phyloP scores from a whole-genome alignment of 2,797 vertebrate genomes.

The Carapus acus region DNA sequence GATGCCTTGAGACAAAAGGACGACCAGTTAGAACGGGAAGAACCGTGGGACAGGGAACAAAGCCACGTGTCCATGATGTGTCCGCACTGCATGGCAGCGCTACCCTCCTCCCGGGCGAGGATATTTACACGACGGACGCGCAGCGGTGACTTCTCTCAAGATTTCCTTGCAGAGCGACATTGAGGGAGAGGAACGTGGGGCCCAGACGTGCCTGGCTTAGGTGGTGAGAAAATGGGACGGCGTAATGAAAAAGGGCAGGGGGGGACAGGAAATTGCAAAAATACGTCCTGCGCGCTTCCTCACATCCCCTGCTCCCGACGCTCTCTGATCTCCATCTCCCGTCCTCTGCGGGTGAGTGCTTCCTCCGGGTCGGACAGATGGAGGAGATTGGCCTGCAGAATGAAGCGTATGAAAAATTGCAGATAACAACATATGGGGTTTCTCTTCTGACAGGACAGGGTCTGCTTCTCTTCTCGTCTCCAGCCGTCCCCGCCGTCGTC shows the following conservation, averaged over 20 bases:
- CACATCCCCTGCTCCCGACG: constrained; percentile 16
- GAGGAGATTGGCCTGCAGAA: constrained; percentile 48
- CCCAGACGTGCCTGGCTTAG: constrained; percentile 22
- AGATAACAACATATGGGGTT: constrained; percentile 63
- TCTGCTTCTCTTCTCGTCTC: constrained; percentile 55
- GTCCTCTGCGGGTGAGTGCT: constrained; percentile 41
- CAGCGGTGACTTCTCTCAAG: constrained; percentile 21
- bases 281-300: constrained; percentile 25
- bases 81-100: neutral
- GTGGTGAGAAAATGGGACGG: constrained; percentile 25
- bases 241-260: constrained; percentile 26
- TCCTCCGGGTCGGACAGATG: constrained; percentile 40
- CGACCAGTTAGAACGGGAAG: too few species aligned
- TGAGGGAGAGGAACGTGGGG: constrained; percentile 24
- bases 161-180: constrained; percentile 30
- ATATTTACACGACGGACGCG: constrained; percentile 25
- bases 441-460: constrained; percentile 65
- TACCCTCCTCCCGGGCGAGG: constrained; percentile 14
- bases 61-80: too few species aligned
- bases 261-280: constrained; percentile 45
- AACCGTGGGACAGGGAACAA: too few species aligned
- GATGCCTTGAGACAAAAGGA: too few species aligned
- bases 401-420: constrained; percentile 38
- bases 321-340: neutral
- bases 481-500: constrained; percentile 37